Evolutionary conservation across 2,797 vertebrate genomes (phyloP).

Genomic region (Sphenopsis melanotis): DNA sequence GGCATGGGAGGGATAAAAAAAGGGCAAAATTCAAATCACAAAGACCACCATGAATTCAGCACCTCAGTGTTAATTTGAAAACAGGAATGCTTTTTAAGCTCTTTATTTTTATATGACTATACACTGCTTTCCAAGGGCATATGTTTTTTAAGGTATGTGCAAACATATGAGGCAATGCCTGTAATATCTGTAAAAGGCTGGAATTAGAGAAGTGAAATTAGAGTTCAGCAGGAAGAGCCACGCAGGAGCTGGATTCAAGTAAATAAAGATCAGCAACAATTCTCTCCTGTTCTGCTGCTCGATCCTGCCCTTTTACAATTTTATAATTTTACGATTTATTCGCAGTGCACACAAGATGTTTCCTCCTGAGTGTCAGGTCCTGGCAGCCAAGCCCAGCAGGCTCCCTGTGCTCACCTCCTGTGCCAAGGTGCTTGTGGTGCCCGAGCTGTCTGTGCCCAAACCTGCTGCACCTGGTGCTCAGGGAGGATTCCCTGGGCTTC

Average conservation of each 20-base stretch:
- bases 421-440: neutral
- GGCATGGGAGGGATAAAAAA: neutral
- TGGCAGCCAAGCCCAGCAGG: neutral
- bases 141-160: neutral
- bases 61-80: constrained; percentile 46
- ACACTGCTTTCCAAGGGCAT: neutral
- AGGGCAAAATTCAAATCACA: neutral
- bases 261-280: neutral
- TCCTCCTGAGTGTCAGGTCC: neutral
- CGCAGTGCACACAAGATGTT: neutral
- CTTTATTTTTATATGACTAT: neutral
- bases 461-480: neutral
- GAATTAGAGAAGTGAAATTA: neutral
- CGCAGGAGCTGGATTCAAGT: neutral
- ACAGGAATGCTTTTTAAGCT: constrained; percentile 11
- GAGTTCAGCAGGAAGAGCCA: neutral
- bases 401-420: neutral
- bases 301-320: neutral
- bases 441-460: neutral
- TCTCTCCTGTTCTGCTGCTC: neutral
- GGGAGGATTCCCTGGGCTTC: neutral
- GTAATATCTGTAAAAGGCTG: neutral
- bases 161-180: neutral
- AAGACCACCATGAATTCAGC: constrained; percentile 15
- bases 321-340: neutral